Evolutionary conservation across 2,797 vertebrate genomes (phyloP), one percentile per base, ranked within the genome.

Genomic region (Thaleichthys pacificus): DNA sequence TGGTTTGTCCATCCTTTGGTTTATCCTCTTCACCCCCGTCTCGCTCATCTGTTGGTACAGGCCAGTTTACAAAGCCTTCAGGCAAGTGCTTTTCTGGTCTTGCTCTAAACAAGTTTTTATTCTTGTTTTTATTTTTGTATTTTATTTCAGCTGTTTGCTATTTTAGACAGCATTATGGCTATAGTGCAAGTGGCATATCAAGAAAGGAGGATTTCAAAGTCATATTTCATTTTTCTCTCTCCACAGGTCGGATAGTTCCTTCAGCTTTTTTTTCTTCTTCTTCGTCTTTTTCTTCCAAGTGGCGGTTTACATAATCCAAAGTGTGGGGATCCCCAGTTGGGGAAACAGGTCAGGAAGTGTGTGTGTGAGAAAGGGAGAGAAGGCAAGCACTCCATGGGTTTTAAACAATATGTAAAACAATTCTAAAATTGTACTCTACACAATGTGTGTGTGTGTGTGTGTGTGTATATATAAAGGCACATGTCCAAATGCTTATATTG

Each of bases 251-350:
- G 97, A 99, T 93, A 99, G 96, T 87, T 99, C 98, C 89, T 97
- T 99, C 95, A 98, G 93, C 89, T 99, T 99, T 93, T 99, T 99
- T 75, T 93, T 95, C 84, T 99, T 99, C 93, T 99, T 99, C 85
- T 96, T 99, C 49, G 70, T 99, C 70, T 99, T 99, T 84, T 96
- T 98, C 87, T 95, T 95, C 92, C 98, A 99, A 94, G 95, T 96
- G 84, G 91, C 88, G 0, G 93, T 98, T 78, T 97, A 96, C 77
- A 67, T 99, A 82, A 97, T 99, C 90, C 98, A 99, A 84, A 77
- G 93, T 57, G 94, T 99, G 0, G 97, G 97, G 64, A 96, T 99
- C 80, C 96, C 96, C 65, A 85, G 75, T 24, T 96, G 96, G 94
- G 98, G 97, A 57, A 95, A 96, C 94, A 99, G 98, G 98, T 99